Evolutionary conservation across 37 sponge, comb jelly and placozoan genomes (phyloP).

Genomic region (Axinella damicornis): DNA sequence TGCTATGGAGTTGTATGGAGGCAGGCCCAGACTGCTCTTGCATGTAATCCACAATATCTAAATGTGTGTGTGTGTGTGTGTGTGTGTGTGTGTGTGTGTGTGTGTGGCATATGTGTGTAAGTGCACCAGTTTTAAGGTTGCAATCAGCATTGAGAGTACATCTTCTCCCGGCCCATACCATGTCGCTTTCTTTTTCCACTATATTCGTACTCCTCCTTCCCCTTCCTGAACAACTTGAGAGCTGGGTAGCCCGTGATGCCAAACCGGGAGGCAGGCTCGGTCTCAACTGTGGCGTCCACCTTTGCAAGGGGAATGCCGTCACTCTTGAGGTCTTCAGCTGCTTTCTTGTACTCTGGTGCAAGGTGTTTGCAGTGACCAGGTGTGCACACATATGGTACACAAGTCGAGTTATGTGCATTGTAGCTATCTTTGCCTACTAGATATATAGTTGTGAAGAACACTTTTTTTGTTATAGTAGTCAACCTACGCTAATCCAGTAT

Average conservation of each 20-base stretch:
- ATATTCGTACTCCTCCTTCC: slow-evolving; percentile 66
- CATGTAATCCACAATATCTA: slow-evolving; percentile 72
- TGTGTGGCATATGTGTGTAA: too few relatives aligned
- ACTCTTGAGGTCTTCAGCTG: slow-evolving; percentile 46
- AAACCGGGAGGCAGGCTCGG: slow-evolving; percentile 53
- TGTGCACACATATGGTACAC: too few relatives aligned
- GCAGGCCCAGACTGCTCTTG: slow-evolving; percentile 51
- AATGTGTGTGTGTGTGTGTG: too few relatives aligned
- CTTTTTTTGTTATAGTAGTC: too few relatives aligned
- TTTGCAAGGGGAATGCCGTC: slow-evolving; percentile 57
- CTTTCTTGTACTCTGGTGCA: slow-evolving; percentile 57
- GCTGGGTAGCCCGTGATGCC: slow-evolving; percentile 73
- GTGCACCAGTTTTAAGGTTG: too few relatives aligned
- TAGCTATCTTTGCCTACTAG: too few relatives aligned
- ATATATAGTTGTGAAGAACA: too few relatives aligned
- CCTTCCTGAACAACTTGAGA: slow-evolving; percentile 67
- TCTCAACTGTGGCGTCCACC: slow-evolving; percentile 72
- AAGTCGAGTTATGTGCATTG: too few relatives aligned
- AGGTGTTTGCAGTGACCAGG: slow-evolving; percentile 71
- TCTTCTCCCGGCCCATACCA: slow-evolving; percentile 33
- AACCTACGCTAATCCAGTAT: too few relatives aligned
- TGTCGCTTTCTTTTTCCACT: slow-evolving; percentile 54
- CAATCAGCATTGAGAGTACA: not conserved
- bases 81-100: too few relatives aligned
- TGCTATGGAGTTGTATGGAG: slow-evolving; percentile 17